Percentiles rank a stretch among this genome's conserved stretches.
Evolutionary conservation across 2,797 vertebrate species (phyloP).

Genomic region (Furcifer pardalis): DNA sequence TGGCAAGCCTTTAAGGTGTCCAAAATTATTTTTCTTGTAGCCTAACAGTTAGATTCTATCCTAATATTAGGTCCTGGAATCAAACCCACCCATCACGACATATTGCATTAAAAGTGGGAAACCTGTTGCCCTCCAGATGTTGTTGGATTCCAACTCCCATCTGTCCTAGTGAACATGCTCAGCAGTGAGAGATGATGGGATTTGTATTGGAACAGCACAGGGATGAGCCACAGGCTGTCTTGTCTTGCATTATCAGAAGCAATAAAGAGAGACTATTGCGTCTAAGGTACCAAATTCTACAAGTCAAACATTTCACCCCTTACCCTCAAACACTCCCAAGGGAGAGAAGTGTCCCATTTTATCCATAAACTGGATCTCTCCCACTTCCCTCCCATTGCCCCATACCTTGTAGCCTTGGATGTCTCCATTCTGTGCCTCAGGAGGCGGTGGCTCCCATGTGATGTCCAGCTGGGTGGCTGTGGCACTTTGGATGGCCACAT

Average conservation of each 20-base stretch:
- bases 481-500: constrained; percentile 84
- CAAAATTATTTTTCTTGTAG: not conserved
- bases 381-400: not conserved
- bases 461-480: constrained; percentile 94
- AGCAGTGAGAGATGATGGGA: not conserved
- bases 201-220: not conserved
- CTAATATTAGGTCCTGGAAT: not conserved
- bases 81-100: not conserved
- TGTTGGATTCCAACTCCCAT: not conserved
- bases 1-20: not conserved
- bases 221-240: not conserved
- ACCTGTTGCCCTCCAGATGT: not conserved
- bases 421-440: constrained; percentile 91
- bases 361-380: not conserved
- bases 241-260: not conserved
- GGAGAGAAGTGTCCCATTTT: rapidly evolving
- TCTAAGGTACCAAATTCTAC: not conserved
- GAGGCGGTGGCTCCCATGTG: constrained; percentile 90
- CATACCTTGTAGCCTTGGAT: constrained; percentile 97
- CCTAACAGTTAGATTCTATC: not conserved
- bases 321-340: not conserved
- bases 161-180: not conserved
- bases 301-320: not conserved
- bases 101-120: not conserved
- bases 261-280: not conserved